Evolutionary conservation across 2,797 vertebrate species (phyloP), one percentile per base, ranked within the genome.

Genomic region (Pagetopsis macropterus): DNA sequence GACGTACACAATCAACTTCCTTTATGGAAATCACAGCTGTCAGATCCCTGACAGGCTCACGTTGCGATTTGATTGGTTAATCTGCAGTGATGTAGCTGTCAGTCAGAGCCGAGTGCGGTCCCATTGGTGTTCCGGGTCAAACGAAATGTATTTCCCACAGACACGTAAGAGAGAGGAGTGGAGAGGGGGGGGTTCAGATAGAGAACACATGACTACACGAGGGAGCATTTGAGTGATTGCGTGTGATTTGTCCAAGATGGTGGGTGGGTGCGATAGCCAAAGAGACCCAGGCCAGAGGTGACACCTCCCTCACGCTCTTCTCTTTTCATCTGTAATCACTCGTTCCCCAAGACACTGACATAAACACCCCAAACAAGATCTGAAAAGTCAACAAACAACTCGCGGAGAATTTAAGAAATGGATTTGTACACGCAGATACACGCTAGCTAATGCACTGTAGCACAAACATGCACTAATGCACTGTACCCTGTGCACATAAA

Each of bases 1-100:
- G 81, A 72, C 82, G 82, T 48, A 80, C 82, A 84, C 84, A 91
- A 84, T 84, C 89, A 87, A 74, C 79, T 88, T 89, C 87, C 92
- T 91, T 93, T 88, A 92, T 87, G 86, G 88, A 94, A 94, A 94
- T 92, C 82, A 87, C 76, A 91, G 76, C 86, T 94, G 93, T 94
- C 94, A 93, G 88, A 83, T 84, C 72, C 63, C 79, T 87, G 91
- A 83, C 86, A 83, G 83, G 76, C 78, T 58, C 60, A 74, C 46
- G 51, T 79, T 84, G 89, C 73, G 19, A 82, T 80, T 65, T 79
- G 88, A 94, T 91, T 92, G 91, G 92, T 70, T 84, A 86, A 87
- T 87, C 85, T 82, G 59, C 65, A 56, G 72, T 83, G 82, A 85
- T 85, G 89, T 87, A 83, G 84, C 81, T 76, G 89, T 91, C 81